phyloP scores from a whole-genome alignment of 2,113 vertebrate genomes.

The Pangasianodon gigas region DNA sequence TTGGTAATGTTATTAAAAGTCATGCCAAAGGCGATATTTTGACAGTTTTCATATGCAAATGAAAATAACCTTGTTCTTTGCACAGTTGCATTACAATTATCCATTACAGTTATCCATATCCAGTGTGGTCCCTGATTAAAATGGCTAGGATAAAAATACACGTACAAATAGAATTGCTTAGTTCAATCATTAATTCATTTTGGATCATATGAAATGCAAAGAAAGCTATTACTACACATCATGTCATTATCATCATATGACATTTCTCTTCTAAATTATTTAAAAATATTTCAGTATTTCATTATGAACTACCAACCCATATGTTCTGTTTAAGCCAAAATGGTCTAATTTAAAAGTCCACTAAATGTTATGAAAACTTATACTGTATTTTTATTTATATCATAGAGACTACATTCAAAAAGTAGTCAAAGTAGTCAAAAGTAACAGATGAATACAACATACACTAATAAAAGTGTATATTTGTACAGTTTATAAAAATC shows the following conservation, averaged over 20 bases:
- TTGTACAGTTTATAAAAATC: neutral
- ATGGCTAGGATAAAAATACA: neutral
- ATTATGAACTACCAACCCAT: neutral
- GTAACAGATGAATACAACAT: neutral
- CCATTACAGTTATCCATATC: neutral
- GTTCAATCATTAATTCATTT: neutral
- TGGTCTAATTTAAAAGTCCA: neutral
- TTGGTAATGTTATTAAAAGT: neutral
- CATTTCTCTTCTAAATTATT: neutral
- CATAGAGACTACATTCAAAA: neutral
- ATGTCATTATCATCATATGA: neutral
- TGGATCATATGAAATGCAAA: neutral
- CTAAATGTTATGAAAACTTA: neutral
- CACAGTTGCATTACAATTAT: neutral
- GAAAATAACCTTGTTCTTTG: neutral
- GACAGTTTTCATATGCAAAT: neutral
- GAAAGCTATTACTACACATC: neutral
- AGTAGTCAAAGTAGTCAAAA: no score
- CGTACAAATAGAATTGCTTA: neutral
- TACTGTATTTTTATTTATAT: neutral
- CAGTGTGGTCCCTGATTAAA: neutral
- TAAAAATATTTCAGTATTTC: neutral
- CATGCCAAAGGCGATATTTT: neutral
- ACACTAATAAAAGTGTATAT: neutral
- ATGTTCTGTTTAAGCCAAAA: neutral